These are phyloP conservation scores for Hymenochirus boettgeri DNA, from an alignment of 2,113 vertebrate species.

Conservation along the genomic window DNA sequence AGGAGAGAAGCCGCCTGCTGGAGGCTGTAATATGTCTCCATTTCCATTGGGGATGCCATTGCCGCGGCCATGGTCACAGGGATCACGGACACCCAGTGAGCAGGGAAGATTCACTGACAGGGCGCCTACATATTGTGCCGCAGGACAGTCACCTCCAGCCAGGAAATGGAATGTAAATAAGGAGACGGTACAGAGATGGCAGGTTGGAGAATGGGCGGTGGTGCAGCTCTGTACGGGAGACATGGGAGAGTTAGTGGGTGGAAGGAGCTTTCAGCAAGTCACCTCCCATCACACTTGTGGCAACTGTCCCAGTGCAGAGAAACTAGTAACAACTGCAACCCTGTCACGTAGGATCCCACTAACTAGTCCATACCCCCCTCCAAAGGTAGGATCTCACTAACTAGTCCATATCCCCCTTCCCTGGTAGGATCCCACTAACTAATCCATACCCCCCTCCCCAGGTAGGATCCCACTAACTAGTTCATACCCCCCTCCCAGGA, in stretches of 20 bases:
- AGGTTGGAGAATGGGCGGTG: too few relatives aligned
- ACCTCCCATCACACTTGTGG: conserved; percentile 22
- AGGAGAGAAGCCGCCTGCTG: conserved; percentile 72
- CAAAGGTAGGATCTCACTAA: too few relatives aligned
- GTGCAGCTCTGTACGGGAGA: neutral
- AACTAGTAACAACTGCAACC: neutral
- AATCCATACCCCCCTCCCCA: too few relatives aligned
- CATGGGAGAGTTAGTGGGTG: neutral
- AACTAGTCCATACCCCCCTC: too few relatives aligned
- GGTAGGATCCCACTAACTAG: too few relatives aligned
- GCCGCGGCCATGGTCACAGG: conserved; percentile 37
- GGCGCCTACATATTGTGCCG: neutral
- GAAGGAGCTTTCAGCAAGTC: neutral
- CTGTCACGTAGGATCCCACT: too few relatives aligned
- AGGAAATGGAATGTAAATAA: too few relatives aligned
- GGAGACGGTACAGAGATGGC: too few relatives aligned
- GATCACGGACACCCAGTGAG: neutral
- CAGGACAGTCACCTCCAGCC: neutral
- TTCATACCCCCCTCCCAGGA: too few relatives aligned
- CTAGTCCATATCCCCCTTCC: too few relatives aligned
- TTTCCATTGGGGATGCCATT: conserved; percentile 58
- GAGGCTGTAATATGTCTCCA: conserved; percentile 74
- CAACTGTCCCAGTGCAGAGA: neutral
- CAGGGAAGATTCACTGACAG: neutral
- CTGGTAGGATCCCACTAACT: too few relatives aligned